These are phyloP conservation scores for Ischnus inquisitorius DNA, from an alignment of 2,888 invertebrate species.

Conservation along the genomic window DNA sequence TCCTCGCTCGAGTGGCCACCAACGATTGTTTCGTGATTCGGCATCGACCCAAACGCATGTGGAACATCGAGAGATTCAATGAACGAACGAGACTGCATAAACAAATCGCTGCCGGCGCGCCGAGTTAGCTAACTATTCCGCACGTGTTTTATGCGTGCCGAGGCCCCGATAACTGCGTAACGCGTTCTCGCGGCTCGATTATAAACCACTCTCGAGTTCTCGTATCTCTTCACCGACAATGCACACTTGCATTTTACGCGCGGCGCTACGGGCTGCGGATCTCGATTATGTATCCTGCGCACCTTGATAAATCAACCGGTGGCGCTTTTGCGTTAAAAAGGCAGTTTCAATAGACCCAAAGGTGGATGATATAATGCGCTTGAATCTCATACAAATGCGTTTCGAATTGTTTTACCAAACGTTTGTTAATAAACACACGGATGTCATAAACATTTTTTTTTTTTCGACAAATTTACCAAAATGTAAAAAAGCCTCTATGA, in stretches of 20 bases:
- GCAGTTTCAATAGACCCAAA: slow-evolving; percentile 10
- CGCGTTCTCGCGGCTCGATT: slow-evolving; percentile 34
- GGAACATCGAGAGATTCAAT: slow-evolving; percentile 15
- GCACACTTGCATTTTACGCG: slow-evolving; percentile 11
- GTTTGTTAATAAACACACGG: background rate
- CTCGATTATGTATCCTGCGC: slow-evolving; percentile 40
- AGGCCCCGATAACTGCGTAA: slow-evolving; percentile 45
- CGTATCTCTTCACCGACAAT: slow-evolving; percentile 36
- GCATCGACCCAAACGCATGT: background rate
- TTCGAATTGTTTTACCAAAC: background rate
- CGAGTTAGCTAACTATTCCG: slow-evolving; percentile 27
- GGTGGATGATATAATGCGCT: background rate
- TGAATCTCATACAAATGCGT: background rate
- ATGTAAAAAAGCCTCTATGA: too few relatives aligned
- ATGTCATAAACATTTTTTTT: background rate
- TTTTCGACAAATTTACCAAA: background rate
- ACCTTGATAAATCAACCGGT: slow-evolving; percentile 38
- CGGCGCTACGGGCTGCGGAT: slow-evolving; percentile 1
- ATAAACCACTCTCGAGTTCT: slow-evolving; percentile 30
- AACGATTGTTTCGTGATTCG: slow-evolving; percentile 22
- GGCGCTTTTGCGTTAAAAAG: background rate
- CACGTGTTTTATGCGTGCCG: slow-evolving; percentile 37
- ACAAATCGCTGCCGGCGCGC: background rate
- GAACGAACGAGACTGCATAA: background rate
- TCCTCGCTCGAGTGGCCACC: slow-evolving; percentile 41